Percentiles rank a stretch among this genome's conserved stretches.
phyloP scores from a whole-genome alignment of 2,888 invertebrate genomes.

The Meta bourneti region DNA sequence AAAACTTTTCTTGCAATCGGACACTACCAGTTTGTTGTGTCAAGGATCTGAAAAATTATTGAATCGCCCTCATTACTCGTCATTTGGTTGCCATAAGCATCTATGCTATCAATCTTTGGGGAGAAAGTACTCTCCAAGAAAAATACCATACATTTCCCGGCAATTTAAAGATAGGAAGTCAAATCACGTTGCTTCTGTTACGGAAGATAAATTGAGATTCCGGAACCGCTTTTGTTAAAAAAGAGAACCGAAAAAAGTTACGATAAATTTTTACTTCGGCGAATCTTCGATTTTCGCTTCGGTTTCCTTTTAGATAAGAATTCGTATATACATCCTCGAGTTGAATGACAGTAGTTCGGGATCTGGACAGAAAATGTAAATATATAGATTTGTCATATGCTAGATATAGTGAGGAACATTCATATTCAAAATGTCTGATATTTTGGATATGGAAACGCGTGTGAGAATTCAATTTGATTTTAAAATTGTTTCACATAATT shows the following conservation, averaged over 20 bases:
- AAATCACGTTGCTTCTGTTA: slow-evolving; percentile 24
- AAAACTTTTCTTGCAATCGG: not conserved
- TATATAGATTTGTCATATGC: too few species aligned
- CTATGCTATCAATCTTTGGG: slow-evolving; percentile 2
- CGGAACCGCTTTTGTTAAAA: not conserved
- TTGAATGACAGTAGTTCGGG: not conserved
- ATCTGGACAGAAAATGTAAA: not conserved
- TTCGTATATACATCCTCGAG: not conserved
- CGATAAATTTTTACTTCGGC: not conserved
- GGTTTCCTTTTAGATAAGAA: not conserved
- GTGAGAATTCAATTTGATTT: too few species aligned
- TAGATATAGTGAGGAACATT: too few species aligned
- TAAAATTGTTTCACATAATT: too few species aligned
- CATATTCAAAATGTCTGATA: too few species aligned
- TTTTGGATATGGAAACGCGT: too few species aligned
- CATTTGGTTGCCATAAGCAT: not conserved
- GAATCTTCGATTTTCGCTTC: slow-evolving; percentile 4
- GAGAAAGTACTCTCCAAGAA: not conserved
- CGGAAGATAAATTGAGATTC: slow-evolving; percentile 22
- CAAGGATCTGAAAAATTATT: not conserved
- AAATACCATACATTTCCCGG: not conserved
- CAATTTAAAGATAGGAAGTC: slow-evolving; percentile 11
- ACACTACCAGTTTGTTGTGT: not conserved
- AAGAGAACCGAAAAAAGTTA: slow-evolving; percentile 1
- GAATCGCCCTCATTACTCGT: not conserved